Evolutionary conservation across 2,797 vertebrate species (phyloP).

Genomic region (Phylloscopus collybita): DNA sequence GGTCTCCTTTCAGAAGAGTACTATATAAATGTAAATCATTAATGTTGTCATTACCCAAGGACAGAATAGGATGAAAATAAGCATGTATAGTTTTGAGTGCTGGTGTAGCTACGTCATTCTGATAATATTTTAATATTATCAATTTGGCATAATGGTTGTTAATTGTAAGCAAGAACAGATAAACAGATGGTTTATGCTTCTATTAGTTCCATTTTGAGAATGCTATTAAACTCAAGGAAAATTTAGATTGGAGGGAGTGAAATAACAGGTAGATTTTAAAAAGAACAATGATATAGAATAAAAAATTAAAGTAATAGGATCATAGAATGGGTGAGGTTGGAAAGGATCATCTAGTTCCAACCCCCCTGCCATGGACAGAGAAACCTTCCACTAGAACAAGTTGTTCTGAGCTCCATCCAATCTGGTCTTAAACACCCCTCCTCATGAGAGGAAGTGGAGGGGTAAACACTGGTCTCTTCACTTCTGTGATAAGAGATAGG

Average conservation of each 20-base stretch:
- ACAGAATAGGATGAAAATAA: background rate
- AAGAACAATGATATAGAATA: background rate
- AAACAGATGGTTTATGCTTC: background rate
- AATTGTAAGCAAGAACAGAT: background rate
- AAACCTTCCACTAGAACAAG: background rate
- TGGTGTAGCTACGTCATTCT: background rate
- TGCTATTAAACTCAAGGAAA: background rate
- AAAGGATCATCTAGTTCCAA: background rate
- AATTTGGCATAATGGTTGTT: background rate
- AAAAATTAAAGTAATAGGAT: background rate
- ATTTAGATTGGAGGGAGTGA: background rate
- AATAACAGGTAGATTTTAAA: background rate
- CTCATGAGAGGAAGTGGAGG: rapidly evolving
- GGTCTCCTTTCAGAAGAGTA: background rate
- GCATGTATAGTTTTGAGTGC: background rate
- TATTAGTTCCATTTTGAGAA: background rate
- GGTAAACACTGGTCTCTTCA: background rate
- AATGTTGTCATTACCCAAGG: background rate
- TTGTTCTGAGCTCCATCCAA: background rate
- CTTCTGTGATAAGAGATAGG: background rate
- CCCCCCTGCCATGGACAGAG: rapidly evolving
- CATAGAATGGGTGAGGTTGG: background rate
- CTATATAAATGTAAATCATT: background rate
- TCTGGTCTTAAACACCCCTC: background rate
- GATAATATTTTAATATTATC: background rate